Percentiles rank a stretch among this genome's conserved stretches.
Conservation (phyloP, 2,113 vertebrate species). For the Ascaphus truei region DNA sequence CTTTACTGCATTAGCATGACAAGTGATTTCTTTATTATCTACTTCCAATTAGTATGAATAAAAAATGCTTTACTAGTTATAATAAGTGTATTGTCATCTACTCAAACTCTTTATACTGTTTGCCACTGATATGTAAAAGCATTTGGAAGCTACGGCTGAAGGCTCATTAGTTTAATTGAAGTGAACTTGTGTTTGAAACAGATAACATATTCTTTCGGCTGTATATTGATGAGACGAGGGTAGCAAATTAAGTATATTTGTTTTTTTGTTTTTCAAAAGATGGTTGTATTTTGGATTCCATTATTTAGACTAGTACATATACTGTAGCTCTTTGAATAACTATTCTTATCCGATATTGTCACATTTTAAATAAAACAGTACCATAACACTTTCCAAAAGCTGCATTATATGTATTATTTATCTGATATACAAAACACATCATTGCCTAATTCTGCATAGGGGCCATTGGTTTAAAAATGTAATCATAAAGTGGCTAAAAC, state of each 20-base stretch:
- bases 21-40: conserved; percentile 12
- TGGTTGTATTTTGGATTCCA: neutral
- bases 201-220: conserved; percentile 57
- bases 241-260: conserved; percentile 33
- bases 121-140: conserved; percentile 44
- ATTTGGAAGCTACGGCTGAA: conserved; percentile 53
- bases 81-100: conserved; percentile 34
- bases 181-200: conserved; percentile 59
- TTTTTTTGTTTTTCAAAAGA: conserved; percentile 13
- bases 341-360: conserved; percentile 14
- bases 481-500: no score
- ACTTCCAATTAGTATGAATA: conserved; percentile 11
- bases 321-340: neutral
- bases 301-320: conserved; percentile 1
- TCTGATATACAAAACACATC: neutral
- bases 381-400: neutral
- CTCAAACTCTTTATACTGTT: conserved; percentile 42
- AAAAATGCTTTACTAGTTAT: conserved; percentile 15
- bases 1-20: neutral
- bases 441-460: neutral
- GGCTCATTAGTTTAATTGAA: conserved; percentile 58
- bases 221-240: conserved; percentile 53
- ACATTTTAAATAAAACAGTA: neutral
- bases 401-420: neutral
- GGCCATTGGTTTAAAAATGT: no score